A percentile compares a stretch with the other conserved stretches of the same genome.
phyloP scores from a whole-genome alignment of 2,888 invertebrate genomes.

The Perizoma flavofasciatum region DNA sequence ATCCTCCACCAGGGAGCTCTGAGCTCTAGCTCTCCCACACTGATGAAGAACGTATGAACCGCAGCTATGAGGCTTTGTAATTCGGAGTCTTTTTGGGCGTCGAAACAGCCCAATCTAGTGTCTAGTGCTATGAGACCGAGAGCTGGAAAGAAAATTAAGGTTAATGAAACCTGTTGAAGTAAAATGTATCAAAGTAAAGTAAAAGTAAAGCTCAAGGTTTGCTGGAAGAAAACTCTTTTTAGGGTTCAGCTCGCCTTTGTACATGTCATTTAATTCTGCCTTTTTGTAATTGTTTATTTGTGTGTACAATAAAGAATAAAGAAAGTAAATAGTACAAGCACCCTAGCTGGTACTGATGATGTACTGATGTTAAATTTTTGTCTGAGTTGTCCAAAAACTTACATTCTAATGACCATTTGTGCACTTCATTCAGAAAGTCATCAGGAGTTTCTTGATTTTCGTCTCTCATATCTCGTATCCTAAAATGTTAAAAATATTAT shows the following conservation, averaged over 20 bases:
- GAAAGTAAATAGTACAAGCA: too few relatives aligned
- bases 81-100: slow-evolving; percentile 80
- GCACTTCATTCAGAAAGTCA: slow-evolving; percentile 88
- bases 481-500: slow-evolving; percentile 52
- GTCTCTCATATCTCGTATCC: slow-evolving; percentile 83
- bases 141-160: slow-evolving; percentile 66
- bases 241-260: too few relatives aligned
- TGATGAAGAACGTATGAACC: slow-evolving; percentile 86
- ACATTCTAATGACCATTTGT: slow-evolving; percentile 93
- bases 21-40: slow-evolving; percentile 86
- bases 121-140: slow-evolving; percentile 87
- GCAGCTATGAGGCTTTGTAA: slow-evolving; percentile 87
- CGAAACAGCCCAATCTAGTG: slow-evolving; percentile 86
- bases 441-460: slow-evolving; percentile 83
- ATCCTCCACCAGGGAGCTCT: slow-evolving; percentile 87
- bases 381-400: slow-evolving; percentile 54
- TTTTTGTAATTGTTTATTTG: too few relatives aligned
- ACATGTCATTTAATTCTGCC: too few relatives aligned
- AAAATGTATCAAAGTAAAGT: too few relatives aligned
- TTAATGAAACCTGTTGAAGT: not conserved
- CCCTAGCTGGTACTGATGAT: too few relatives aligned
- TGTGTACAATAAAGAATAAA: too few relatives aligned
- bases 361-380: too few relatives aligned
- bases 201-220: too few relatives aligned
- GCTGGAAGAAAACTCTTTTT: too few relatives aligned